phyloP scores from a whole-genome alignment of 37 sponge, comb jelly and placozoan species.

The Corticium candelabrum region DNA sequence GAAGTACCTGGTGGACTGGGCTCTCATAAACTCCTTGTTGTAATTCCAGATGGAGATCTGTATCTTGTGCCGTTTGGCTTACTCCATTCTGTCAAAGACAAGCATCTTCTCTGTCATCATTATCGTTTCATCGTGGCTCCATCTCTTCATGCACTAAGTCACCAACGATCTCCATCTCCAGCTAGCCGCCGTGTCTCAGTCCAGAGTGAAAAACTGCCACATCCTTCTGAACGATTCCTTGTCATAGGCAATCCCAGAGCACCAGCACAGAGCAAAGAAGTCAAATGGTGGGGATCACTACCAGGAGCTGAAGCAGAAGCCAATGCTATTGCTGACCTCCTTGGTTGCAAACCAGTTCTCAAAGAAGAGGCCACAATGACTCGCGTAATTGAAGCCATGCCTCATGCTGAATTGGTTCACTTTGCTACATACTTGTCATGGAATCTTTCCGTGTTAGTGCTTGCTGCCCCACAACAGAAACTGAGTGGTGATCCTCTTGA shows the following conservation, averaged over 20 bases:
- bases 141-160: slow-evolving; percentile 30
- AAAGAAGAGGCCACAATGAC: slow-evolving; percentile 55
- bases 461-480: slow-evolving; percentile 29
- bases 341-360: slow-evolving; percentile 41
- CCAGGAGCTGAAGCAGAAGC: slow-evolving; percentile 67
- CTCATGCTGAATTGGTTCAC: slow-evolving; percentile 42
- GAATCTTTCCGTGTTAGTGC: slow-evolving; percentile 52
- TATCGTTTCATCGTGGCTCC: slow-evolving; percentile 52
- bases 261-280: slow-evolving; percentile 26
- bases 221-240: slow-evolving; percentile 13
- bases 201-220: background rate
- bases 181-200: background rate
- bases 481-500: background rate
- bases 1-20: slow-evolving; percentile 2
- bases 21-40: slow-evolving; percentile 25
- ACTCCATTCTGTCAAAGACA: slow-evolving; percentile 12
- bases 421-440: slow-evolving; percentile 71
- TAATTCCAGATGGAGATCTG: slow-evolving; percentile 81
- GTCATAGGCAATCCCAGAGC: slow-evolving; percentile 67
- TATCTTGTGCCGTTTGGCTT: slow-evolving; percentile 82
- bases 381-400: slow-evolving; percentile 24
- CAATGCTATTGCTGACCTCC: slow-evolving; percentile 52
- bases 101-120: slow-evolving; percentile 40
- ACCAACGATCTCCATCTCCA: slow-evolving; percentile 7
- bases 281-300: slow-evolving; percentile 47